Evolutionary conservation across 2,888 invertebrate species (phyloP), one percentile per base, ranked within the genome.

Genomic region (Eupithecia abbreviata): DNA sequence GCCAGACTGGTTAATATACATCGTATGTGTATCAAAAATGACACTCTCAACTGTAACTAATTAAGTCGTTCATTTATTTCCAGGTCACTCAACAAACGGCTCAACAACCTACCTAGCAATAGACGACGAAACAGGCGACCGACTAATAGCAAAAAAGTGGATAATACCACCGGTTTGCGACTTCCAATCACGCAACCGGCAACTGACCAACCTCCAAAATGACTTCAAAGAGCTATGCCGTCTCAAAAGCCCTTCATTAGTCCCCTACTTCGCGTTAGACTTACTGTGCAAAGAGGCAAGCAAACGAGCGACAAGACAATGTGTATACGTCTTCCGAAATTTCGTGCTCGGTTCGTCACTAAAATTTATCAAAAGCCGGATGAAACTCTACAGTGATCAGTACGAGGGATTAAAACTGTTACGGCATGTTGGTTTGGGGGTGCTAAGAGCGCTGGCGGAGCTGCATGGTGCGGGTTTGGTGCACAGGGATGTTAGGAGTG

Each of bases 391-490:
- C n/a, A 89, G 88, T 79, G 93, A 92, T 77, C 88, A 87, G 15
- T 88, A 81, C 58, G 93, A 93, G 78, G 87, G 87, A 12, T 83
- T 94, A 42, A 90, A 87, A 68, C 79, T 96, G 74, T 86, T 98
- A 9, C 95, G 97, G 51, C 95, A 96, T 86, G 96, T 98, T 51
- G 97, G 97, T 0, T 93, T 95, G 71, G 98, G 97, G 49, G 96
- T 98, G 47, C 93, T 98, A 4, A 96, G 96, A 73, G 98, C 97
- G 15, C 91, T 98, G 51, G 96, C 96, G 62, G 98, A 97, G 88
- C 93, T 99, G 75, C 98, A 99, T 88, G 96, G 96, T 83, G 97
- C 97, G 80, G 97, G 97, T 81, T 96, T 98, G 2, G 96, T 98
- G 18, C 98, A 99, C 89, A 97, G 97, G 85, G 97, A 98, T 90